A percentile compares a stretch with the other conserved stretches of the same genome.
These are phyloP conservation scores for Athalia circularis DNA, from an alignment of 2,888 invertebrate genomes.

Conservation along the genomic window DNA sequence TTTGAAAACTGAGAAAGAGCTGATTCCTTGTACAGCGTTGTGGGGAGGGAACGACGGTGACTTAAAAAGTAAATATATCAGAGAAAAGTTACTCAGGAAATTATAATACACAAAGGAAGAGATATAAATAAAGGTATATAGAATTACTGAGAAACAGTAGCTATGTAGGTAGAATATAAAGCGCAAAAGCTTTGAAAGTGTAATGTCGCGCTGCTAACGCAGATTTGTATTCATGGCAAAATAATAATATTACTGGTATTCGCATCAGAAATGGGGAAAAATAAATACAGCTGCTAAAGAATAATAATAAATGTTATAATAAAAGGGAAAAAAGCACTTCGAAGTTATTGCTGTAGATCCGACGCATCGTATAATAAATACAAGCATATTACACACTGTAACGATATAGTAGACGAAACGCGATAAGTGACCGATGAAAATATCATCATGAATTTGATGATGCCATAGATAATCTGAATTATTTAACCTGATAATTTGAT, in stretches of 20 bases:
- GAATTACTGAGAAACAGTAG: not conserved
- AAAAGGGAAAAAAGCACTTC: too few species aligned
- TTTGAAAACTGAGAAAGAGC: not conserved
- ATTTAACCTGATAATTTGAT: too few species aligned
- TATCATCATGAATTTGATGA: too few species aligned
- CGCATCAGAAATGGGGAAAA: not conserved
- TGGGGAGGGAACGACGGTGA: not conserved
- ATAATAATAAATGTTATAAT: too few species aligned
- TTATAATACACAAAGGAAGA: constrained; percentile 20
- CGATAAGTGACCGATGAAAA: too few species aligned
- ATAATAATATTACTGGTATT: constrained; percentile 7
- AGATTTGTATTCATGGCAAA: constrained; percentile 31
- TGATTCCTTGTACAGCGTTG: not conserved
- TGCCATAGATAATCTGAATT: too few species aligned
- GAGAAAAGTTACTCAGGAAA: constrained; percentile 24
- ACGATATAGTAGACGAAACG: too few species aligned
- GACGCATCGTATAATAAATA: too few species aligned
- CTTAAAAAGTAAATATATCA: not conserved
- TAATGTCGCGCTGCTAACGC: constrained; percentile 2
- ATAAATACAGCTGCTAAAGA: not conserved
- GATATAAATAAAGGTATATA: not conserved
- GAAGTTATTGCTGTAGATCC: too few species aligned
- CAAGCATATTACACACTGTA: too few species aligned
- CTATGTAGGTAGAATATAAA: not conserved
- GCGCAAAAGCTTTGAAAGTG: constrained; percentile 22